Evolutionary conservation across 2,888 invertebrate genomes (phyloP), one percentile per base, ranked within the genome.

Genomic region (Synanthedon andrenaeformis): DNA sequence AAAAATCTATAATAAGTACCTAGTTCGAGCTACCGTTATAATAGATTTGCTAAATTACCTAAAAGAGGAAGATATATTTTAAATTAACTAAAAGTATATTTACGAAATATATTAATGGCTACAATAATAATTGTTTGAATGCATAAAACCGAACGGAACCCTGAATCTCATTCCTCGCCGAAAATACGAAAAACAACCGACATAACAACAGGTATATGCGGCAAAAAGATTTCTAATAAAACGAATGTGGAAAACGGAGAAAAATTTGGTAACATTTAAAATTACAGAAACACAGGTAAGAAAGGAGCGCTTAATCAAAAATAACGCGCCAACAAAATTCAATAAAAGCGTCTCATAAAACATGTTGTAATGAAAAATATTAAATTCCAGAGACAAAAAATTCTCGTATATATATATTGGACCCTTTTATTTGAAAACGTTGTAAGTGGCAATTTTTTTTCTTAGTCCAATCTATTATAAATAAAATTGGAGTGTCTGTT

Each of bases 301-400:
- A 48, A 42, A 13, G n/a, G 49, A 42, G 55, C 66, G 74, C 75
- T 78, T 82, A 77, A 82, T 79, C 74, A 80, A 74, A 80, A 79
- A 79, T 79, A 82, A 81, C 78, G 74, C 67, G 67, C 63, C 71
- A 64, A 65, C 72, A 70, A 79, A 79, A 81, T 82, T 79, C 82
- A 81, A 82, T 82, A 79, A 81, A 70, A 72, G 67, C 59, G 68
- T 59, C 70, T 69, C 80, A 76, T 82, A 79, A 82, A 82, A 78
- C 73, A 76, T 69, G 75, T 69, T 72, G 69, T 79, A 77, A 82
- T 79, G 81, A 72, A 81, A 82, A 81, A 80, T 82, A 82, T 83
- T 77, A 82, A 81, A 83, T 82, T 82, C 79, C 79, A 67, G 66
- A 75, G 74, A 80, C 74, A 79, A 79, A 79, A 75, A 75, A 72